phyloP scores from a whole-genome alignment of 2,797 vertebrate genomes.

The Sebastes trivittatus region DNA sequence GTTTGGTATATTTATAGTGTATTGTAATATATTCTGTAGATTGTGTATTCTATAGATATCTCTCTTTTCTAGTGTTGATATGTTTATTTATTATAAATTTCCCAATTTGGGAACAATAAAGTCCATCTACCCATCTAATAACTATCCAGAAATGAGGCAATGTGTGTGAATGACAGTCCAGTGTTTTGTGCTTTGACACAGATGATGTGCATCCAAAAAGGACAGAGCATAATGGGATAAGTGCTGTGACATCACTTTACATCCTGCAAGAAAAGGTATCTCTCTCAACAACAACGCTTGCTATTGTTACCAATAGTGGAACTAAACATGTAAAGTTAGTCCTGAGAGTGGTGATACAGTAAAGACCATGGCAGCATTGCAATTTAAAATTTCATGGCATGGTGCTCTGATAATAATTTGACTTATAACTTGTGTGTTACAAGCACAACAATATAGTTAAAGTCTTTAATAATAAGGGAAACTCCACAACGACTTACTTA shows the following conservation, averaged over 20 bases:
- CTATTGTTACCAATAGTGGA: too few relatives aligned
- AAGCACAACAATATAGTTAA: background rate
- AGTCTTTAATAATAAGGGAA: background rate
- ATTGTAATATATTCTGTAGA: background rate
- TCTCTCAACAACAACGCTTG: background rate
- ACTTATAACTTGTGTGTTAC: too few relatives aligned
- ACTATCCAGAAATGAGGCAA: background rate
- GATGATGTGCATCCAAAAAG: conserved; percentile 81
- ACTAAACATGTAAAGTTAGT: background rate
- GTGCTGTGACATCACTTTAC: conserved; percentile 89
- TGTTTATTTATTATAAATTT: background rate
- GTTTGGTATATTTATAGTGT: too few relatives aligned
- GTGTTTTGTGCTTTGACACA: conserved; percentile 54
- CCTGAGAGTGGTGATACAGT: background rate
- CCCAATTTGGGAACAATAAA: background rate
- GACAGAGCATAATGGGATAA: conserved; percentile 84
- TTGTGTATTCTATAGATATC: background rate
- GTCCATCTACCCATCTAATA: background rate
- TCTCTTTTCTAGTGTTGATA: too few relatives aligned
- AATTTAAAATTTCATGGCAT: background rate
- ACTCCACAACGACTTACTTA: background rate
- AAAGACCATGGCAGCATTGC: background rate
- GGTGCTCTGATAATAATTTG: too few relatives aligned
- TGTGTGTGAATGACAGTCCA: background rate
- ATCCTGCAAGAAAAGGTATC: conserved; percentile 92